These are phyloP conservation scores for Coptotermes formosanus DNA, from an alignment of 1,140 invertebrate species.

Conservation along the genomic window DNA sequence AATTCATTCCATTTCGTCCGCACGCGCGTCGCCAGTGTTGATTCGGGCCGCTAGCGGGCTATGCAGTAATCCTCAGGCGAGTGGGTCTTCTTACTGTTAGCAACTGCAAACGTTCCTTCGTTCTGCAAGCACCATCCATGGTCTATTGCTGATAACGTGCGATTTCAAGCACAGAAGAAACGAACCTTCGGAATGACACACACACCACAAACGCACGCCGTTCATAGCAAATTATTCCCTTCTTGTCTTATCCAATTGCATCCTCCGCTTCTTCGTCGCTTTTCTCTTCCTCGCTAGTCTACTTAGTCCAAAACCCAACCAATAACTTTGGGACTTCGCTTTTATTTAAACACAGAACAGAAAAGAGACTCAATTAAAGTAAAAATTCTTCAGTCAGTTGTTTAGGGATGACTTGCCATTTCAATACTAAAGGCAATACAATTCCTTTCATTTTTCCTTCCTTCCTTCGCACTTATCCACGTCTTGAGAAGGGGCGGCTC, in stretches of 20 bases:
- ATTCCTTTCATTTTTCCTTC: background rate
- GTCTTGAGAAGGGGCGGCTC: background rate
- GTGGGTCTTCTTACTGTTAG: background rate
- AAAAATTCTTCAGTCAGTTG: slow-evolving; percentile 19
- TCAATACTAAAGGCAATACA: slow-evolving; percentile 19
- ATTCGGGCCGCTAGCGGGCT: background rate
- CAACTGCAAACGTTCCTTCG: background rate
- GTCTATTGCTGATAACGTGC: slow-evolving; percentile 15
- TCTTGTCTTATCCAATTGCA: slow-evolving; percentile 10
- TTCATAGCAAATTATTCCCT: slow-evolving; percentile 20
- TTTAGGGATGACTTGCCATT: slow-evolving; percentile 23
- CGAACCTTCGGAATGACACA: background rate
- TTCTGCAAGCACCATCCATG: background rate
- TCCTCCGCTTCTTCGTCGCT: background rate
- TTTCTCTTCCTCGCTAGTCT: background rate
- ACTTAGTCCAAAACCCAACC: background rate
- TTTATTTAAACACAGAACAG: slow-evolving; percentile 30
- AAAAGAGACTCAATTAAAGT: slow-evolving; percentile 25
- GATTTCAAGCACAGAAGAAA: background rate
- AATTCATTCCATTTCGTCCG: slow-evolving; percentile 1
- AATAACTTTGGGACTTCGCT: slow-evolving; percentile 24
- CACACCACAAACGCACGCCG: background rate
- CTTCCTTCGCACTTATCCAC: background rate
- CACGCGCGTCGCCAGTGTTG: background rate
- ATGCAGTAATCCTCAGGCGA: background rate